Percentiles rank a stretch among this genome's conserved stretches.
Evolutionary conservation across 2,888 invertebrate species (phyloP).

Genomic region (Drosophila lutescens): DNA sequence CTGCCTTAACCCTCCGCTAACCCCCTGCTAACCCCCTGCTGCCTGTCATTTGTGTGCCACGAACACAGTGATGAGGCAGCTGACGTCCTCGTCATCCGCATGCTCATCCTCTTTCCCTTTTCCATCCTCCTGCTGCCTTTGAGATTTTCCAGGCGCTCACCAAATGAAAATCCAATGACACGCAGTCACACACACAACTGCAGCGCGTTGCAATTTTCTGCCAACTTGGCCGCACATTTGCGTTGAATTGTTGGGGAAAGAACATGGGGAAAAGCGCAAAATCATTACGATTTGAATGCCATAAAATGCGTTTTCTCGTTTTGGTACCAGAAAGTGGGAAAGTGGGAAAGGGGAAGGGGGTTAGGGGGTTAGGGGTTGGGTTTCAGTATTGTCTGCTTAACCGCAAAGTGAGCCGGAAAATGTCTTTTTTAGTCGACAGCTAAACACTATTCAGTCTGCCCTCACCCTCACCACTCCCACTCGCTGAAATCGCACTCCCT

Average conservation of each 20-base stretch:
- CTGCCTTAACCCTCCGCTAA: not conserved
- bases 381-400: conserved; percentile 32
- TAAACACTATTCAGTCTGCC: conserved; percentile 39
- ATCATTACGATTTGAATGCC: conserved; percentile 66
- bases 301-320: conserved; percentile 51
- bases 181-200: conserved; percentile 18
- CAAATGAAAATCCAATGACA: conserved; percentile 49
- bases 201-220: conserved; percentile 58
- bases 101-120: conserved; percentile 3
- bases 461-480: not conserved
- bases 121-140: conserved; percentile 8
- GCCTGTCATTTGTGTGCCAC: conserved; percentile 21
- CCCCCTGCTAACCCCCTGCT: not conserved
- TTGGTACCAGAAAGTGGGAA: not conserved
- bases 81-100: conserved; percentile 21
- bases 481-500: conserved; percentile 2
- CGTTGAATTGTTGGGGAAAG: conserved; percentile 50
- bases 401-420: conserved; percentile 49
- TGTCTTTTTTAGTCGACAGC: conserved; percentile 47
- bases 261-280: conserved; percentile 60
- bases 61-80: conserved; percentile 23
- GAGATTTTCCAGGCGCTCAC: conserved; percentile 33
- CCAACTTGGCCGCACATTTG: conserved; percentile 57
- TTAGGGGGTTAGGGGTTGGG: too few species aligned
- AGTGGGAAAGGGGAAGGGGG: not conserved